Evolutionary conservation across 1,140 invertebrate species (phyloP).

Genomic region (Melitaea cinxia): DNA sequence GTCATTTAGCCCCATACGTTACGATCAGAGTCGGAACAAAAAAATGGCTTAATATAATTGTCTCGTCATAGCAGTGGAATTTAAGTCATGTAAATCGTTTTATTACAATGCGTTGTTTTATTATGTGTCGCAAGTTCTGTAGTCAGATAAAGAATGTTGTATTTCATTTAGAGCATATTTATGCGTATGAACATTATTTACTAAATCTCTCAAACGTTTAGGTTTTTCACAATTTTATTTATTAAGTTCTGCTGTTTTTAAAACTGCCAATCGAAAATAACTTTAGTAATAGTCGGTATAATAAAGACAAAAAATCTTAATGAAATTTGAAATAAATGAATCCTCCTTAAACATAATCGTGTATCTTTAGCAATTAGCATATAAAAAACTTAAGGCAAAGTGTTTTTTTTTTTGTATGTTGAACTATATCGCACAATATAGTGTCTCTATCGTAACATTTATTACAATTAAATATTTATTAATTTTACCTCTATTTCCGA

Average conservation of each 20-base stretch:
- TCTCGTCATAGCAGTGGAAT: conserved; percentile 62
- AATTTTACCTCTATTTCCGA: not conserved
- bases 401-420: no score
- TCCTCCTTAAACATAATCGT: no score
- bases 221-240: no score
- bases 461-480: not conserved
- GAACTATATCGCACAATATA: no score
- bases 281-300: no score
- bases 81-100: conserved; percentile 76
- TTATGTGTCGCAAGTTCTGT: conserved; percentile 21
- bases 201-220: not conserved
- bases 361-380: no score
- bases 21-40: conserved; percentile 67
- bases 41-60: conserved; percentile 71
- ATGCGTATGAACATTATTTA: not conserved
- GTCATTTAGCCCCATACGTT: conserved; percentile 72
- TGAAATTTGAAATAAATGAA: no score
- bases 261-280: no score
- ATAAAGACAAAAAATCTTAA: no score
- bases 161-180: conserved; percentile 13
- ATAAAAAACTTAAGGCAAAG: no score
- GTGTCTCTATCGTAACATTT: no score
- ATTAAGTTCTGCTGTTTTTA: no score
- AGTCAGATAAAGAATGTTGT: conserved; percentile 13
- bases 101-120: conserved; percentile 61